These are phyloP conservation scores for Thereva nobilitata DNA, from an alignment of 2,888 invertebrate species.

Conservation along the genomic window DNA sequence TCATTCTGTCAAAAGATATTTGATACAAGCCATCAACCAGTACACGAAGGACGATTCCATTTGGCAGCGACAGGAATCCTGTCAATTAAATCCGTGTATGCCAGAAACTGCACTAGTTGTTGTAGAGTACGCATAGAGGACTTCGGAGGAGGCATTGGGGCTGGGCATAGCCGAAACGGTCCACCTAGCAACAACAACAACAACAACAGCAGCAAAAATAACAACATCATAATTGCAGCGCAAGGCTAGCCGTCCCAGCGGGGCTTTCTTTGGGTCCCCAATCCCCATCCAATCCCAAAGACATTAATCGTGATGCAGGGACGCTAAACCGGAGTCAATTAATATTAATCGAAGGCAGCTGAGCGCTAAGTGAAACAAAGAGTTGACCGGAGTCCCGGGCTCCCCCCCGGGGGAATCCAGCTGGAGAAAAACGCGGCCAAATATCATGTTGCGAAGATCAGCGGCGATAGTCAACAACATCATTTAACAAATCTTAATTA, in stretches of 20 bases:
- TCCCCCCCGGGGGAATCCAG: background rate
- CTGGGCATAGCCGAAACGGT: background rate
- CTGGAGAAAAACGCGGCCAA: constrained; percentile 28
- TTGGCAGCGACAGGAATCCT: constrained; percentile 25
- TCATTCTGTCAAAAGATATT: constrained; percentile 26
- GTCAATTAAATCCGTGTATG: constrained; percentile 34
- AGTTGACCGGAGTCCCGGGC: constrained; percentile 3
- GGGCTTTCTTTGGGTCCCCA: background rate
- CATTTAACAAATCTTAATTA: constrained; percentile 44
- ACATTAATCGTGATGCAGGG: constrained; percentile 39
- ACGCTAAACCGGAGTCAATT: constrained; percentile 40
- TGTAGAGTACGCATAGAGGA: constrained; percentile 11
- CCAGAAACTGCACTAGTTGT: constrained; percentile 6
- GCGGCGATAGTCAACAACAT: constrained; percentile 35
- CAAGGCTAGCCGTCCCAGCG: background rate
- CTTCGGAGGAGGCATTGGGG: background rate
- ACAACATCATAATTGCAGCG: no score
- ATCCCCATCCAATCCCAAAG: constrained; percentile 1
- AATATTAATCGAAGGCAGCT: constrained; percentile 39
- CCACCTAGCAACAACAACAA: background rate
- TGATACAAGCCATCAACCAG: constrained; percentile 30
- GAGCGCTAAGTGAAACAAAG: constrained; percentile 23
- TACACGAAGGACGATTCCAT: constrained; percentile 32
- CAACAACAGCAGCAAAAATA: no score
- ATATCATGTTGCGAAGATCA: constrained; percentile 33